Conservation (phyloP, 2,888 invertebrate species). For the Calameuta pallipes region DNA sequence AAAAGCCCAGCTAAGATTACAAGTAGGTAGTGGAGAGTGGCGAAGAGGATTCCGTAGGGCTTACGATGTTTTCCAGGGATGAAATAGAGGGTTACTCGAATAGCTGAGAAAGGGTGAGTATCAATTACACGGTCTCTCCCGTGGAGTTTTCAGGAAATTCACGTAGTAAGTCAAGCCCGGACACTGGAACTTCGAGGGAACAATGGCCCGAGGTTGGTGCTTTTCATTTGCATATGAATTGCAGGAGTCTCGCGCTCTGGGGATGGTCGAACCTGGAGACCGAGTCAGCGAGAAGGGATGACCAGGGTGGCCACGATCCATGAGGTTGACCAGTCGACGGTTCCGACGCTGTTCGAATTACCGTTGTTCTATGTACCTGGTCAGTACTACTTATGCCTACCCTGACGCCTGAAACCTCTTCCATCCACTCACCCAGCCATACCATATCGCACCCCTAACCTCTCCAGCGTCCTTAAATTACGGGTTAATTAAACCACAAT, state of each 20-base stretch:
- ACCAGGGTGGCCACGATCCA: constrained; percentile 1
- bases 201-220: constrained; percentile 57
- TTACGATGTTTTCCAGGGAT: background rate
- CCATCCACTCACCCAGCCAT: background rate
- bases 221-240: constrained; percentile 66
- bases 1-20: background rate
- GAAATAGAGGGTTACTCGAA: background rate
- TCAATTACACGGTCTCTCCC: constrained; percentile 58
- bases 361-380: constrained; percentile 16
- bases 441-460: constrained; percentile 2
- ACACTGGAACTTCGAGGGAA: constrained; percentile 55
- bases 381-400: background rate
- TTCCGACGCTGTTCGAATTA: constrained; percentile 43
- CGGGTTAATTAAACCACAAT: constrained; percentile 46
- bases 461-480: constrained; percentile 36
- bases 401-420: constrained; percentile 1
- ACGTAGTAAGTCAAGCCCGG: constrained; percentile 62
- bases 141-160: constrained; percentile 64
- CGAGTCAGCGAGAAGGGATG: constrained; percentile 6
- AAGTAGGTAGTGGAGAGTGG: background rate
- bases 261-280: constrained; percentile 15
- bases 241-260: constrained; percentile 36
- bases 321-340: constrained; percentile 37
- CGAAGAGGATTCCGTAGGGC: background rate
- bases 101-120: constrained; percentile 42